phyloP scores from a whole-genome alignment of 2,888 invertebrate species.

The Synanthedon formicaeformis region DNA sequence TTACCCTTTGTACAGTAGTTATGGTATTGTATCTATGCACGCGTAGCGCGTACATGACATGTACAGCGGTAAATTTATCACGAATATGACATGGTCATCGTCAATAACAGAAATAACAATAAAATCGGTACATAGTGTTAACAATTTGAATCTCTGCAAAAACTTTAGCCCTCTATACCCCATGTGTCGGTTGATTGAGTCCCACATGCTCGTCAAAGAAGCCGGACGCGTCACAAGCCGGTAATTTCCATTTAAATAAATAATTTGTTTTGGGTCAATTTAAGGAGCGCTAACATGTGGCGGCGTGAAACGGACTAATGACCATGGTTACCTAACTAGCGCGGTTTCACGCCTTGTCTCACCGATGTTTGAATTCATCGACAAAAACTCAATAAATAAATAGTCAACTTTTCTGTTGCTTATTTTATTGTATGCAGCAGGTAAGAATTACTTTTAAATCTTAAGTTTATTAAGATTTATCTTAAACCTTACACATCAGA shows the following conservation, averaged over 20 bases:
- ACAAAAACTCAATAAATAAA: too few relatives aligned
- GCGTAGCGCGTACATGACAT: too few relatives aligned
- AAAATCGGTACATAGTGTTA: constrained; percentile 6
- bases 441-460: too few relatives aligned
- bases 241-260: constrained; percentile 67
- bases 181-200: constrained; percentile 44
- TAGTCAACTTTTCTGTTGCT: too few relatives aligned
- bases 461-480: too few relatives aligned
- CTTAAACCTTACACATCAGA: too few relatives aligned
- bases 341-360: constrained; percentile 60
- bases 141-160: constrained; percentile 29
- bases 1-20: too few relatives aligned
- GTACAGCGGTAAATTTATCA: too few relatives aligned
- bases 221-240: constrained; percentile 22
- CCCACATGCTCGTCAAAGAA: constrained; percentile 43
- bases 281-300: constrained; percentile 46
- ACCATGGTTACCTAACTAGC: constrained; percentile 54
- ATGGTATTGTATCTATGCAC: too few relatives aligned
- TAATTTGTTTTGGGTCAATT: constrained; percentile 64
- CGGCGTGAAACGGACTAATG: constrained; percentile 48
- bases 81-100: too few relatives aligned
- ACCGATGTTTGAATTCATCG: neutral
- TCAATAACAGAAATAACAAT: too few relatives aligned
- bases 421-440: too few relatives aligned
- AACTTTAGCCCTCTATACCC: constrained; percentile 20